Percentiles rank a stretch among this genome's conserved stretches.
Conservation (phyloP, 1,140 invertebrate species). For the Centruroides vittatus region DNA sequence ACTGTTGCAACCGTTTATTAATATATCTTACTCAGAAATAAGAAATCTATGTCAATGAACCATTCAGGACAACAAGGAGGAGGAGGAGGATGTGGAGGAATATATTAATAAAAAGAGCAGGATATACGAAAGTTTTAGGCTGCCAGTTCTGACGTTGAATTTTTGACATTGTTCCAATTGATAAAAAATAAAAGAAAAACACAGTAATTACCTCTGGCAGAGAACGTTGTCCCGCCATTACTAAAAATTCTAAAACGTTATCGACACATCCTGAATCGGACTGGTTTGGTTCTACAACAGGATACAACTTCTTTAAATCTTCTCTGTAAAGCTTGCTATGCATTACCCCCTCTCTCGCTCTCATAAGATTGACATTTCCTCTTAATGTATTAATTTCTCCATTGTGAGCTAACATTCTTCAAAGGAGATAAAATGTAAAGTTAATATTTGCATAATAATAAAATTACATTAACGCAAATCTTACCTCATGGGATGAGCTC, state of each 20-base stretch:
- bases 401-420: slow-evolving; percentile 89
- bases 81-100: no score
- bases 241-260: slow-evolving; percentile 93
- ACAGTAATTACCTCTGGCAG: slow-evolving; percentile 58
- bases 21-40: no score
- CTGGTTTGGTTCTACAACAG: slow-evolving; percentile 92
- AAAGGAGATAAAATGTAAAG: slow-evolving; percentile 10
- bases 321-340: slow-evolving; percentile 62
- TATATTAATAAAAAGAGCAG: no score
- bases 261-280: slow-evolving; percentile 95
- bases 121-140: no score
- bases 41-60: no score
- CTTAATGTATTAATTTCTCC: slow-evolving; percentile 98
- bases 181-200: no score
- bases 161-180: no score
- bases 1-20: no score
- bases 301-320: slow-evolving; percentile 76
- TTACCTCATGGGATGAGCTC: slow-evolving; percentile 93
- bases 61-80: no score
- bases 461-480: neutral
- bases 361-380: slow-evolving; percentile 97
- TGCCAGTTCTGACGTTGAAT: no score
- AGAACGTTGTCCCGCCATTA: slow-evolving; percentile 74
- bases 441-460: neutral
- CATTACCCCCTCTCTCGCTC: slow-evolving; percentile 97